phyloP scores from a whole-genome alignment of 2,888 invertebrate genomes.

The Hirtodrosophila duncani region DNA sequence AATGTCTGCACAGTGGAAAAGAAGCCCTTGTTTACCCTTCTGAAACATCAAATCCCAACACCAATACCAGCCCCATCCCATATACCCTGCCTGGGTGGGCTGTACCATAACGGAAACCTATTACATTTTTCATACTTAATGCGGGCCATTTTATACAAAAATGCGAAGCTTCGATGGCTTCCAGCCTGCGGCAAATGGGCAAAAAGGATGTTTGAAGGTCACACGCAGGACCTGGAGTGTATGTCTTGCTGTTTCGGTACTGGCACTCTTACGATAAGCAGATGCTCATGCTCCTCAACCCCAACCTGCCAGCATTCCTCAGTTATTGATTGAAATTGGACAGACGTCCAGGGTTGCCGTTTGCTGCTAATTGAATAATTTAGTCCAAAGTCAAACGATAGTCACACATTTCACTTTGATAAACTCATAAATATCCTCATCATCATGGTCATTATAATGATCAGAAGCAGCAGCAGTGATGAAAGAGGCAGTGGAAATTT shows the following conservation, averaged over 20 bases:
- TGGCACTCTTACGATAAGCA: slow-evolving; percentile 28
- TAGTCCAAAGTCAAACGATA: slow-evolving; percentile 24
- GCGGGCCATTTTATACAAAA: slow-evolving; percentile 51
- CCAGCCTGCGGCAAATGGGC: slow-evolving; percentile 30
- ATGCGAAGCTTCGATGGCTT: slow-evolving; percentile 18
- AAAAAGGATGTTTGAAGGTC: slow-evolving; percentile 70
- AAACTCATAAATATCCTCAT: slow-evolving; percentile 37
- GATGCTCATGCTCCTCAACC: slow-evolving; percentile 5
- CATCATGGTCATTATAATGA: slow-evolving; percentile 28
- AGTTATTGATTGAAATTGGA: slow-evolving; percentile 42
- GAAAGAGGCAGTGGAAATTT: slow-evolving; percentile 30
- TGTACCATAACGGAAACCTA: slow-evolving; percentile 47
- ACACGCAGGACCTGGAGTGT: slow-evolving; percentile 10
- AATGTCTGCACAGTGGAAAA: neutral
- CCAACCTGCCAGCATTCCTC: too few relatives aligned
- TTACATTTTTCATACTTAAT: slow-evolving; percentile 63
- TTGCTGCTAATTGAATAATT: slow-evolving; percentile 55
- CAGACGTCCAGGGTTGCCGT: neutral
- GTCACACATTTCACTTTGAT: slow-evolving; percentile 41
- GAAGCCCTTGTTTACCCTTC: too few relatives aligned
- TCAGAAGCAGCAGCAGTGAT: too few relatives aligned
- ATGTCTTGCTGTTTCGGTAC: slow-evolving; percentile 12
- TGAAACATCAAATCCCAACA: too few relatives aligned
- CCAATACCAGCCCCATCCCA: too few relatives aligned
- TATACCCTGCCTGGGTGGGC: neutral